These are phyloP conservation scores for Atta texana DNA, from an alignment of 1,140 invertebrate species.

Conservation along the genomic window DNA sequence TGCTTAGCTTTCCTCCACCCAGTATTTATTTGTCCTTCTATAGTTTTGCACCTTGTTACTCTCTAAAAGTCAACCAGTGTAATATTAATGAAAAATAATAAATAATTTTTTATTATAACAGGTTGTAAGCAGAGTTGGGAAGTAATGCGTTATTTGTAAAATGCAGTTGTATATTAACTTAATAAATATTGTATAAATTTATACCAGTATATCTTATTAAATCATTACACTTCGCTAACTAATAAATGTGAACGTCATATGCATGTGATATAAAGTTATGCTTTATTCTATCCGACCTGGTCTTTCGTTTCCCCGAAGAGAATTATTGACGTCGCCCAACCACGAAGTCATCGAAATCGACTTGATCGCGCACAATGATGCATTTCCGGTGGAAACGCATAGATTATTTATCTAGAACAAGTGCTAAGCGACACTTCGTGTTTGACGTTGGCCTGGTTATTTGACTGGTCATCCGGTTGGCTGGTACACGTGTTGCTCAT, in stretches of 20 bases:
- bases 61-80: too few relatives aligned
- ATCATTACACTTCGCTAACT: not conserved
- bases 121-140: too few relatives aligned
- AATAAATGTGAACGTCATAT: not conserved
- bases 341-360: conserved; percentile 1
- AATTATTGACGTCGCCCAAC: not conserved
- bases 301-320: not conserved
- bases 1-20: too few relatives aligned
- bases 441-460: conserved; percentile 62
- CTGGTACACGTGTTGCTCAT: conserved; percentile 61
- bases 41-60: too few relatives aligned
- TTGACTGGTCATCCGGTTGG: conserved; percentile 14
- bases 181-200: not conserved
- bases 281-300: not conserved
- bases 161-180: too few relatives aligned
- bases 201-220: not conserved
- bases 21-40: too few relatives aligned
- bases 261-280: not conserved
- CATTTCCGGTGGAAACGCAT: conserved; percentile 42
- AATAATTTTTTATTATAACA: too few relatives aligned
- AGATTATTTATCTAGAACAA: conserved; percentile 53
- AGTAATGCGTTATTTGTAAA: too few relatives aligned
- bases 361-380: not conserved
- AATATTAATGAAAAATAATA: too few relatives aligned
- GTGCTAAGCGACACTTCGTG: conserved; percentile 22